Base-by-base conservation (phyloP, 2,113 vertebrate genomes). In the Strix aluco region DNA sequence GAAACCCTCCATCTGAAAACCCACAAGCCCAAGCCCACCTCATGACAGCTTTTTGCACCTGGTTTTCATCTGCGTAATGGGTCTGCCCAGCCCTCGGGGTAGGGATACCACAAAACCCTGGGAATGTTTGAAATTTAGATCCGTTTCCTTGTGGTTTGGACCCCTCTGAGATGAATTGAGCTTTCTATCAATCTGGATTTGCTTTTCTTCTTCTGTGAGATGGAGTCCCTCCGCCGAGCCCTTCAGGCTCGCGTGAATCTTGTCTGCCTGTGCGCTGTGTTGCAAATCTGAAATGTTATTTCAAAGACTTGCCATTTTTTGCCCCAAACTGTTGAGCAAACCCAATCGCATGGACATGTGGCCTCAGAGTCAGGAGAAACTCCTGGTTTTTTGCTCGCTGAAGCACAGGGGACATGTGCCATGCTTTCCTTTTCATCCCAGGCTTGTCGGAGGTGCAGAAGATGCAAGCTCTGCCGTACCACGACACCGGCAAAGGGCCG, bases 291-390 rank as follows among this genome's bases (percentile, higher is more conserved):
- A 73, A 54, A 42, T 0, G 3, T 4, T 16, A 3, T 51, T 44
- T 29, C n/a, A n/a, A 66, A 75, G 36, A 14, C 9, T 58, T 10
- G 0, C 16, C 17, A 0, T 1, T 32, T 74, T 47, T 34, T 26
- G 14, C 75, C 67, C 80, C 2, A 30, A 26, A 49, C 7, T 1
- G 32, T 18, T 0, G 6, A 23, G 11, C 44, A 29, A 12, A 58
- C 27, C 26, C 3, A 4, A 20, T 2, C 1, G 18, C 69, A 4
- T 5, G 0, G 0, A 2, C 0, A 2, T 0, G 7, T 10, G 55
- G 57, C 44, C 61, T 72, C 22, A 0, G 46, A 20, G 40, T 10
- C 2, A 0, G 65, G 26, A 67, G 52, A 11, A 66, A 2, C n/a
- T 11, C 21, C 2, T 5, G 47, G 26, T 8, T 8, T 9, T 9